Conservation (phyloP, 2,888 invertebrate species). For the Druceiella hillmani region DNA sequence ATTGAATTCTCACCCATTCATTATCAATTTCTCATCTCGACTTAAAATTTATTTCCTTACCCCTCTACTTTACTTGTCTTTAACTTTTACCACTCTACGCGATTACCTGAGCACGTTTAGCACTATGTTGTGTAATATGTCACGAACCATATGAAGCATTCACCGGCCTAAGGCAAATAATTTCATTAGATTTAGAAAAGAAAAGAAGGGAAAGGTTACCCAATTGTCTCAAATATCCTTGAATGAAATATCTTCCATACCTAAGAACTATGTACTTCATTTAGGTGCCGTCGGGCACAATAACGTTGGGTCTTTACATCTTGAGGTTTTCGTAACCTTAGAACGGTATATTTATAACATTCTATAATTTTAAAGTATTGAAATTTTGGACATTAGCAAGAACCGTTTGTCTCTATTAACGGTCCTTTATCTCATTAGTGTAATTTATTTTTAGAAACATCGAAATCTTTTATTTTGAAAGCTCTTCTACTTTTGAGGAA, state of each 20-base stretch:
- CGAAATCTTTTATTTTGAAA: slow-evolving; percentile 62
- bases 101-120: slow-evolving; percentile 74
- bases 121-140: slow-evolving; percentile 68
- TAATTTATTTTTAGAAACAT: slow-evolving; percentile 70
- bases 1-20: no score
- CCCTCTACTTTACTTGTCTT: slow-evolving; percentile 71
- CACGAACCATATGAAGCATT: slow-evolving; percentile 76
- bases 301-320: slow-evolving; percentile 64
- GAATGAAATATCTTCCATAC: slow-evolving; percentile 71
- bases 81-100: slow-evolving; percentile 64
- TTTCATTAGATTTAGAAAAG: slow-evolving; percentile 74
- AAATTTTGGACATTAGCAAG: slow-evolving; percentile 72
- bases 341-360: slow-evolving; percentile 73
- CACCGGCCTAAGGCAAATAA: slow-evolving; percentile 65
- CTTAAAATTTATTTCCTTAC: slow-evolving; percentile 70
- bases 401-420: slow-evolving; percentile 68
- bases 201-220: slow-evolving; percentile 80
- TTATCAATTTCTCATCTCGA: slow-evolving; percentile 85
- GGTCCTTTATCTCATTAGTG: slow-evolving; percentile 66
- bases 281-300: slow-evolving; percentile 69
- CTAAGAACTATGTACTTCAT: slow-evolving; percentile 63
- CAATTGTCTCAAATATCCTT: slow-evolving; percentile 69
- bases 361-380: slow-evolving; percentile 67
- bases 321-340: slow-evolving; percentile 68
- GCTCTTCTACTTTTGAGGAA: slow-evolving; percentile 73